Percentiles rank a stretch among this genome's conserved stretches.
Evolutionary conservation across 1,140 invertebrate species (phyloP).

Genomic region (Achroia grisella): DNA sequence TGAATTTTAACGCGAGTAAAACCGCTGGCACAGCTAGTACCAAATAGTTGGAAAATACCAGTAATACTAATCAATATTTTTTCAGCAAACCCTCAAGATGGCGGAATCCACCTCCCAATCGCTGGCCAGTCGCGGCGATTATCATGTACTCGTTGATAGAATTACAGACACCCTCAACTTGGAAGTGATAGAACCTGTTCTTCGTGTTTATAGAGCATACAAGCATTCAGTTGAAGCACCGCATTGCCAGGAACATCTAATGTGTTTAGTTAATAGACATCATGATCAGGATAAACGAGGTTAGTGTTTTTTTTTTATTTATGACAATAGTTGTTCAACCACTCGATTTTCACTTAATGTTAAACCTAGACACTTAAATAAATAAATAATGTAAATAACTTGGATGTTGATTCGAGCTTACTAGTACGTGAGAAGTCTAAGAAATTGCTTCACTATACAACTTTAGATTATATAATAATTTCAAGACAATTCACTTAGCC

Average conservation of each 20-base stretch:
- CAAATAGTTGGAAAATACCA: neutral
- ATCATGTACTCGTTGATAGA: conserved; percentile 81
- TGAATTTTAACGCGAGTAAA: too few species aligned
- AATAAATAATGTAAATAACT: too few species aligned
- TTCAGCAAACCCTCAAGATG: conserved; percentile 78
- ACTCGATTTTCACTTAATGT: too few species aligned
- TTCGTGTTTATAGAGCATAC: conserved; percentile 84
- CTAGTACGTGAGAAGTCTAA: too few species aligned
- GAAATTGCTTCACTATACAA: too few species aligned
- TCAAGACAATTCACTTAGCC: too few species aligned
- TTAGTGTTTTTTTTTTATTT: too few species aligned
- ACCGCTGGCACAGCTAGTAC: too few species aligned
- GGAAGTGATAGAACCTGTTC: conserved; percentile 84
- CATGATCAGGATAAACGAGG: conserved; percentile 66
- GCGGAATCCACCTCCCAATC: conserved; percentile 79
- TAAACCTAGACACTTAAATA: too few species aligned
- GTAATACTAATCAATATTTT: conserved; percentile 1
- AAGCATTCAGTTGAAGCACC: conserved; percentile 80
- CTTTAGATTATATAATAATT: too few species aligned
- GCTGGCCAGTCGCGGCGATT: conserved; percentile 64
- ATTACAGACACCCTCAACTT: conserved; percentile 85
- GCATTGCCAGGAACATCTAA: conserved; percentile 83
- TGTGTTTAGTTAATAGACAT: conserved; percentile 83
- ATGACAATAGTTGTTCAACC: too few species aligned
- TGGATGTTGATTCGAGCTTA: too few species aligned